Percentiles rank a stretch among this genome's conserved stretches.
Evolutionary conservation across 2,888 invertebrate species (phyloP).

Genomic region (Apomyelois bistriatella): DNA sequence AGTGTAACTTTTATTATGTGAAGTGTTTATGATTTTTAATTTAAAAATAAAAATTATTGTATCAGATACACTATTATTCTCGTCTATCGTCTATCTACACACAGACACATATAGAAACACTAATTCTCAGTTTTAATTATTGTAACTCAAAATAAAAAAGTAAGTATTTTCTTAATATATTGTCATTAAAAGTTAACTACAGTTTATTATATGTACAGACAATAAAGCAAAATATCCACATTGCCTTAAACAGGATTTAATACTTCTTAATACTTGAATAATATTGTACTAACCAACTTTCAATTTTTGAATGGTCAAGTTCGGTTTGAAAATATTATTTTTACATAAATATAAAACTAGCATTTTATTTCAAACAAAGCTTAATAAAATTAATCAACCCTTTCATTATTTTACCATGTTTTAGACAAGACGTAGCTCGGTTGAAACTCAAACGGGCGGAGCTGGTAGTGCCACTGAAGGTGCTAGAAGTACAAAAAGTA

Average conservation of each 20-base stretch:
- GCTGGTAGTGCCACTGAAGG: conserved; percentile 62
- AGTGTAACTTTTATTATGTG: conserved; percentile 29
- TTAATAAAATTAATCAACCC: neutral
- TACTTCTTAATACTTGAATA: too few relatives aligned
- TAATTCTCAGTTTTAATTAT: too few relatives aligned
- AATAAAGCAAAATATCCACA: conserved; percentile 36
- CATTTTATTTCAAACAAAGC: too few relatives aligned
- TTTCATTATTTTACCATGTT: conserved; percentile 17
- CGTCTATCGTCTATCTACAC: too few relatives aligned
- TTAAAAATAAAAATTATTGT: too few relatives aligned
- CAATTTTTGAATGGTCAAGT: too few relatives aligned
- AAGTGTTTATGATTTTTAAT: neutral
- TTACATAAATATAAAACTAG: too few relatives aligned
- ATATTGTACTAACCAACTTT: too few relatives aligned
- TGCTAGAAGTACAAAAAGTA: conserved; percentile 76
- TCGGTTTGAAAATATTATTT: too few relatives aligned
- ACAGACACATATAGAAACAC: too few relatives aligned
- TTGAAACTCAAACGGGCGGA: conserved; percentile 67
- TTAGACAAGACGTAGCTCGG: conserved; percentile 69
- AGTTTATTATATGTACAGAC: neutral
- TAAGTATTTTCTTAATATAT: neutral
- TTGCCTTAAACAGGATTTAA: conserved; percentile 11
- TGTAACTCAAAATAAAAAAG: neutral
- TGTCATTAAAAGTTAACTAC: neutral
- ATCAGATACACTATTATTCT: too few relatives aligned